A percentile compares a stretch with the other conserved stretches of the same genome.
These are phyloP conservation scores for Eustalomyia histrio DNA, from an alignment of 2,888 invertebrate genomes.

Conservation along the genomic window DNA sequence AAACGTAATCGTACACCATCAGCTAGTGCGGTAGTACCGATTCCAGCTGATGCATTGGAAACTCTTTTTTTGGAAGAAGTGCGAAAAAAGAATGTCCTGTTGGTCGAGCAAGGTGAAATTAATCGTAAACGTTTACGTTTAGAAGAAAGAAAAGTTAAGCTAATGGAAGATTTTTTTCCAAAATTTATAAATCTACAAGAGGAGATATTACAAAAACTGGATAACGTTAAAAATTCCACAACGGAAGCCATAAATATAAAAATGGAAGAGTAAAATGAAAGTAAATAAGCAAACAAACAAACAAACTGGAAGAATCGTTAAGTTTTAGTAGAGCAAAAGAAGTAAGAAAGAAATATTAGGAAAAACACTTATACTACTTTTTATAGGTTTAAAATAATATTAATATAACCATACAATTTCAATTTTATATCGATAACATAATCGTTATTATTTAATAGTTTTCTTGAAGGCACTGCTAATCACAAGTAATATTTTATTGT, in stretches of 20 bases:
- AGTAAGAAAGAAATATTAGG: slow-evolving; percentile 46
- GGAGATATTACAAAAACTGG: slow-evolving; percentile 70
- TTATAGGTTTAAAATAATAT: slow-evolving; percentile 26
- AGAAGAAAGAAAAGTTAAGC: slow-evolving; percentile 73
- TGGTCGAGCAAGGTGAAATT: slow-evolving; percentile 74
- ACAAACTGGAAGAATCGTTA: slow-evolving; percentile 30
- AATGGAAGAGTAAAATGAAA: slow-evolving; percentile 25
- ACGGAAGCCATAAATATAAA: slow-evolving; percentile 39
- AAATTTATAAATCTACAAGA: slow-evolving; percentile 74
- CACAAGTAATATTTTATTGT: neutral
- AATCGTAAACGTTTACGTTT: slow-evolving; percentile 72
- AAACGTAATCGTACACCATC: slow-evolving; percentile 55
- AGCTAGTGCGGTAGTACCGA: slow-evolving; percentile 13
- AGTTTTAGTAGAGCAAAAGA: slow-evolving; percentile 40
- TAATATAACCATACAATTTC: slow-evolving; percentile 8
- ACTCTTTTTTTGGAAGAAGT: slow-evolving; percentile 72
- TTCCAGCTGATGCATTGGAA: slow-evolving; percentile 69
- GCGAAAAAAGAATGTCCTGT: slow-evolving; percentile 72
- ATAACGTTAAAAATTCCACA: slow-evolving; percentile 40
- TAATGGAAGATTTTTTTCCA: slow-evolving; percentile 74
- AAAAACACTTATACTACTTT: slow-evolving; percentile 15
- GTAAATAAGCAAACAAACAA: slow-evolving; percentile 4
- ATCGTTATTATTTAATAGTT: neutral
- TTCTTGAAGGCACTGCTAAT: neutral
- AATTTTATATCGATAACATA: slow-evolving; percentile 33